Percentiles rank a stretch among this genome's conserved stretches.
Evolutionary conservation across 2,113 vertebrate species (phyloP).

Genomic region (Gopherus evgoodei): DNA sequence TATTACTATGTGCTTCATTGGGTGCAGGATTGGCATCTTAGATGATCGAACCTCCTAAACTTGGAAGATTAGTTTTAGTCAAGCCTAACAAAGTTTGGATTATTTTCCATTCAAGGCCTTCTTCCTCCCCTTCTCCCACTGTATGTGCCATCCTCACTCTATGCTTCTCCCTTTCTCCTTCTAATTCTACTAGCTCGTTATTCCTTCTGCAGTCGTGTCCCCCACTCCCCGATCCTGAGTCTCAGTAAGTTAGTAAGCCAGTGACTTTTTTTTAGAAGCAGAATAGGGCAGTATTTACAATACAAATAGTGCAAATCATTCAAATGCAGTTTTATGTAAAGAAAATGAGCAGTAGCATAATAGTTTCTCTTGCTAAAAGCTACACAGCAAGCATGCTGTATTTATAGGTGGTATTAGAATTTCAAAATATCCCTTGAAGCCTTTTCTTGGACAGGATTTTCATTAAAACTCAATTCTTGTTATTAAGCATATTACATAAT

Average conservation of each 20-base stretch:
- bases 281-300: not conserved
- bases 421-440: constrained; percentile 40
- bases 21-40: not conserved
- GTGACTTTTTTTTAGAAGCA: not conserved
- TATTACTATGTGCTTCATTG: not conserved
- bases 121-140: not conserved
- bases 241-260: not conserved
- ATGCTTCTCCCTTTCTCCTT: not conserved
- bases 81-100: not conserved
- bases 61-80: not conserved
- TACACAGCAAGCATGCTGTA: constrained; percentile 40
- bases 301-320: not conserved
- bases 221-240: too few species aligned
- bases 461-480: constrained; percentile 47
- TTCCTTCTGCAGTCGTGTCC: not conserved
- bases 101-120: not conserved
- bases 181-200: not conserved
- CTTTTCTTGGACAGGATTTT: constrained; percentile 53
- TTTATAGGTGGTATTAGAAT: constrained; percentile 65
- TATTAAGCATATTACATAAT: constrained; percentile 63
- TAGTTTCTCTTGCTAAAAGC: constrained; percentile 39
- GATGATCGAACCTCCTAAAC: not conserved
- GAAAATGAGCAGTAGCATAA: constrained; percentile 30
- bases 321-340: constrained; percentile 11
- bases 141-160: not conserved